These are phyloP conservation scores for Temnothorax unifasciatus DNA, from an alignment of 2,888 invertebrate species.

Conservation along the genomic window DNA sequence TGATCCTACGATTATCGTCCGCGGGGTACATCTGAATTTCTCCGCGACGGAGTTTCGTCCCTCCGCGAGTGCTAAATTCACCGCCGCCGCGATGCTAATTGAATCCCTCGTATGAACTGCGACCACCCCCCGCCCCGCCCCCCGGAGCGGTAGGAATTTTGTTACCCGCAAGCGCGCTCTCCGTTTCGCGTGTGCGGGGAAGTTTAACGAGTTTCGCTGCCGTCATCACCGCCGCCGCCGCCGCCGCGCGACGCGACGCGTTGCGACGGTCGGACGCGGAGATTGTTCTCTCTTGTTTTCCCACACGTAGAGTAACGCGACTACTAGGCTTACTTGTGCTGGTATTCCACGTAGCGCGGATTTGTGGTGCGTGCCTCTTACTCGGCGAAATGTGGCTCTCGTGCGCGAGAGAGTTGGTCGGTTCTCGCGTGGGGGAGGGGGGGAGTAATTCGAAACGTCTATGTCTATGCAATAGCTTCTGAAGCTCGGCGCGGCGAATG, in stretches of 20 bases:
- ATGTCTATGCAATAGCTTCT: constrained; percentile 48
- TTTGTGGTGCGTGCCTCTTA: constrained; percentile 56
- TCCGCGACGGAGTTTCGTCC: background rate
- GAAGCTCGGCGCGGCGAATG: constrained; percentile 23
- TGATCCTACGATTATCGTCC: too few relatives aligned
- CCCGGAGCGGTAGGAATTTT: constrained; percentile 37
- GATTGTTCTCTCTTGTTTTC: constrained; percentile 39
- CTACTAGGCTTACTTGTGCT: constrained; percentile 29
- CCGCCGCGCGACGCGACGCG: background rate
- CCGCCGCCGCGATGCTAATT: constrained; percentile 49
- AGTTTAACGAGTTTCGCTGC: constrained; percentile 64
- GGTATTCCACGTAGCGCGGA: constrained; percentile 45
- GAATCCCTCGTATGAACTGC: constrained; percentile 47
- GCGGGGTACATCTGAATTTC: background rate
- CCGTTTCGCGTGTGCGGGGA: constrained; percentile 51
- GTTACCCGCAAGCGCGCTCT: constrained; percentile 44
- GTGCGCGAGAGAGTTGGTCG: constrained; percentile 37
- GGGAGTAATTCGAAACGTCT: constrained; percentile 31
- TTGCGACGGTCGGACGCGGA: background rate
- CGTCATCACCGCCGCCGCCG: constrained; percentile 8
- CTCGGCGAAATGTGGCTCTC: constrained; percentile 30
- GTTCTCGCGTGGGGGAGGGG: constrained; percentile 17
- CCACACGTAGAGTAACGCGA: background rate
- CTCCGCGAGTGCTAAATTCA: constrained; percentile 49
- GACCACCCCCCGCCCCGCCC: background rate